These are phyloP conservation scores for Dipodomys merriami DNA, from an alignment of 2,113 vertebrate genomes.

Conservation along the genomic window DNA sequence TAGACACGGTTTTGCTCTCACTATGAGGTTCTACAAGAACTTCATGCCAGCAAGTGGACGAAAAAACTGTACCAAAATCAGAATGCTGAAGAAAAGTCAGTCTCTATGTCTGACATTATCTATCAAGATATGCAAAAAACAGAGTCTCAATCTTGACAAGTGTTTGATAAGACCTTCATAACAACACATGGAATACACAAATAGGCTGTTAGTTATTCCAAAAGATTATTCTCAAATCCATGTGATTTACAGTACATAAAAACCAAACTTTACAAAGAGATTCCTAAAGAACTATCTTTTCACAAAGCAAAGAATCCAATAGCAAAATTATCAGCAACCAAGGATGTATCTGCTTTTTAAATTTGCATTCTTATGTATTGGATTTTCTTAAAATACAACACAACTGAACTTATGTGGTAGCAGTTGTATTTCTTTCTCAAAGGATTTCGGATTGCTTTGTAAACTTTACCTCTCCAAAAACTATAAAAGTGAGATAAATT, in stretches of 20 bases:
- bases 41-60: background rate
- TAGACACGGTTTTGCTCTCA: background rate
- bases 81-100: background rate
- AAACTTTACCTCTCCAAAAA: background rate
- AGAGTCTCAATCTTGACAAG: background rate
- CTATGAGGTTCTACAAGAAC: background rate
- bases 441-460: background rate
- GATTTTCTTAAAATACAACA: conserved; percentile 51
- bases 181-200: background rate
- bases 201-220: background rate
- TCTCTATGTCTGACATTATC: background rate
- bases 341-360: background rate
- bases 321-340: conserved; percentile 12
- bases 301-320: background rate
- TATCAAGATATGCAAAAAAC: background rate
- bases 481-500: background rate
- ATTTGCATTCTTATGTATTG: background rate
- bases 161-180: background rate
- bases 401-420: conserved; percentile 1
- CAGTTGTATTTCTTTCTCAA: conserved; percentile 22
- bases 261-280: background rate
- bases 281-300: background rate
- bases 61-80: background rate
- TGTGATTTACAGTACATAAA: background rate
- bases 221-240: conserved; percentile 34